Conservation (phyloP, 1,140 invertebrate species). For the Metopolophium dirhodum region DNA sequence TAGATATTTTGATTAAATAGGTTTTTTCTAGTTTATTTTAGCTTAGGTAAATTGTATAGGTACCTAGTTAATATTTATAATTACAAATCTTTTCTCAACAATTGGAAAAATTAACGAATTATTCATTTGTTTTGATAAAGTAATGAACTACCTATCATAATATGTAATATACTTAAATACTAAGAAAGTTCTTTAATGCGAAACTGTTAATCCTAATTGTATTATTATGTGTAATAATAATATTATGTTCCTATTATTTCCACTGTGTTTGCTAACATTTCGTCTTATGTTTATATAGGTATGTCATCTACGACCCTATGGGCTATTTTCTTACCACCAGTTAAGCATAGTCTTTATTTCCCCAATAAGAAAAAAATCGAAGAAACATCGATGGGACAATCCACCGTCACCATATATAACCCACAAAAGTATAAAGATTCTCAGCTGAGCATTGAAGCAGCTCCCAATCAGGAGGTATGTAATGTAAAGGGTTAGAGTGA, state of each 20-base stretch:
- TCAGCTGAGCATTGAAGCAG: not conserved
- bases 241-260: not conserved
- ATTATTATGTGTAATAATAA: too few species aligned
- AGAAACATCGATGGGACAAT: not conserved
- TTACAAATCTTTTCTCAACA: too few species aligned
- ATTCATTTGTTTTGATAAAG: too few species aligned
- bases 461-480: not conserved
- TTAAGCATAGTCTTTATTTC: constrained; percentile 38
- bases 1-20: too few species aligned
- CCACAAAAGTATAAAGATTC: not conserved
- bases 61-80: too few species aligned
- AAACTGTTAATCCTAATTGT: too few species aligned
- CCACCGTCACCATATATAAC: constrained; percentile 21
- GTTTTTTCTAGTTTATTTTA: too few species aligned
- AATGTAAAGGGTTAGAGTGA: not conserved
- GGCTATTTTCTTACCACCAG: not conserved
- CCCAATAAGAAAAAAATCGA: constrained; percentile 22
- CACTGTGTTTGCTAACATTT: not conserved
- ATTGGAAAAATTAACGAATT: too few species aligned
- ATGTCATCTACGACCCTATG: constrained; percentile 28
- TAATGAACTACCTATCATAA: not conserved
- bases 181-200: not conserved
- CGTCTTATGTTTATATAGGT: not conserved
- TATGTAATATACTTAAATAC: not conserved
- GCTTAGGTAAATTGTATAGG: too few species aligned